A percentile compares a stretch with the other conserved stretches of the same genome.
These are phyloP conservation scores for Phoebastria nigripes DNA, from an alignment of 2,797 vertebrate genomes.

Conservation along the genomic window DNA sequence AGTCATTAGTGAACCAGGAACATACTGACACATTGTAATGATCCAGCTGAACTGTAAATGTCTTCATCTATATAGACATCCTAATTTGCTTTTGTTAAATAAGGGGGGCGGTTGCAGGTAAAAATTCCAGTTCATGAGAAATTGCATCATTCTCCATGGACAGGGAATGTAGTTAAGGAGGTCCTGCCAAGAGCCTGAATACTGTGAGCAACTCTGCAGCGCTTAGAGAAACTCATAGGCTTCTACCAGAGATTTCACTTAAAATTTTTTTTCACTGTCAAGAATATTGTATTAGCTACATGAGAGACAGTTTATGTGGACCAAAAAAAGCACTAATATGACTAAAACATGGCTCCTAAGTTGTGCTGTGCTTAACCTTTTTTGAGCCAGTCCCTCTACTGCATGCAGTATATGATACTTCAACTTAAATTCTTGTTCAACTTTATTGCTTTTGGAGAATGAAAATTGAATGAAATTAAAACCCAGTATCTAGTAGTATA, in stretches of 20 bases:
- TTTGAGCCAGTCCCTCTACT: neutral
- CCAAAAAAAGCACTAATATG: neutral
- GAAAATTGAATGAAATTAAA: neutral
- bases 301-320: neutral
- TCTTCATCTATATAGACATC: neutral
- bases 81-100: neutral
- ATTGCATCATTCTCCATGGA: neutral
- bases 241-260: neutral
- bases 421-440: neutral
- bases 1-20: neutral
- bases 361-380: neutral
- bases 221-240: neutral
- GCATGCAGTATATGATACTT: neutral
- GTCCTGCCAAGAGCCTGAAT: neutral
- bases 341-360: neutral
- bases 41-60: neutral
- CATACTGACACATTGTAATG: neutral
- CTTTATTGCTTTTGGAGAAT: neutral
- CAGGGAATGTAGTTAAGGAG: neutral
- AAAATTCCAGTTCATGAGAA: neutral
- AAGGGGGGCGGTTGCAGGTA: neutral
- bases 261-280: neutral
- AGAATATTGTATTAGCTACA: neutral
- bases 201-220: neutral
- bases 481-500: neutral